Base-by-base conservation (phyloP, 2,797 vertebrate species). In the Labroides dimidiatus region DNA sequence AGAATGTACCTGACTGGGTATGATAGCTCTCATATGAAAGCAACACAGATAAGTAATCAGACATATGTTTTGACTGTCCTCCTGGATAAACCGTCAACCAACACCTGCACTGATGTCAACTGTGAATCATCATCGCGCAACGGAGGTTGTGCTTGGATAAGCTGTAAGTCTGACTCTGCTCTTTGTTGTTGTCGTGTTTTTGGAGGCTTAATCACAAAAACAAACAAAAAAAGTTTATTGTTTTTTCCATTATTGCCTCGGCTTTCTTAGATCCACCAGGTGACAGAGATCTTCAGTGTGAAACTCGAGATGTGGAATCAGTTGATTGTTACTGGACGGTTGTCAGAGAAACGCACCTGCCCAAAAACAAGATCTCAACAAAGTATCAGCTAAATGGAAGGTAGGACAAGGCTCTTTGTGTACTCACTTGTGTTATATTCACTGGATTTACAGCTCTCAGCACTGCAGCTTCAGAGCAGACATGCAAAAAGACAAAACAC, bases 191-290 rank as follows among this genome's bases (percentile, higher is more conserved):
- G 42, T 11, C 0, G 5, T 23, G 1, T 36, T 65, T 58, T 27
- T 36, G 0, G 20, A 66, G 10, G 37, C 4, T 41, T 15, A 13
- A 17, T 48, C 2, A 20, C 33, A 24, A 27, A 20, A 33, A 11
- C 2, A 21, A 14, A n/a, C n/a, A n/a, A n/a, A n/a, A n/a, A n/a
- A n/a, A n/a, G 27, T 7, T 60, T 20, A 1, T 23, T 55, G 17
- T 53, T 19, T 4, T 16, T 12, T 10, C 10, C 33, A n/a, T n/a
- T n/a, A n/a, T 0, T 23, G 4, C 19, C 33, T 20, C 50, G 21
- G 20, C 15, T 57, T 67, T 94, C 17, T 55, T 66, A 94, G 93
- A 93, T 75, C 75, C 73, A 1, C 94, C 94, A 6, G 64, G 13
- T 15, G 86, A 85, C 57, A 69, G n/a, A 0, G 59, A 84, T 62